These are phyloP conservation scores for Lucilia cuprina DNA, from an alignment of 1,140 invertebrate species.

Conservation along the genomic window DNA sequence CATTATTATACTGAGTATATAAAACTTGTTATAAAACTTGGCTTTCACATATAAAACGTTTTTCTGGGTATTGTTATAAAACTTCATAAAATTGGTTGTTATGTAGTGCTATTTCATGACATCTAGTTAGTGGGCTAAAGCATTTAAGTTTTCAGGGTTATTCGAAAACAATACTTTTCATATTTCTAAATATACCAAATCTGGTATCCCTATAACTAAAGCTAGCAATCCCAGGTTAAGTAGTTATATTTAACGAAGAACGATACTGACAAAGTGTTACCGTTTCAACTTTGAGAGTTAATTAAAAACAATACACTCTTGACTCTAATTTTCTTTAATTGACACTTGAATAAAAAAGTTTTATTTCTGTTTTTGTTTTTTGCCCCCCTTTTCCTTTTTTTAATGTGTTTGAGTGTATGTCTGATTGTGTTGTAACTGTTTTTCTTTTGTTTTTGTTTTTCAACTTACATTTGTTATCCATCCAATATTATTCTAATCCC, in stretches of 20 bases:
- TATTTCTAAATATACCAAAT: not conserved
- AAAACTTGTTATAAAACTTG: no score
- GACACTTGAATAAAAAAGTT: slow-evolving; percentile 26
- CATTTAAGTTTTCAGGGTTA: no score
- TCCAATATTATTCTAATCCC: slow-evolving; percentile 32
- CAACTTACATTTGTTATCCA: slow-evolving; percentile 31
- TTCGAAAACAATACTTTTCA: no score
- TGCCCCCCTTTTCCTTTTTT: not conserved
- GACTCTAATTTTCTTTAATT: slow-evolving; percentile 24
- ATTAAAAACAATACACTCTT: slow-evolving; percentile 17
- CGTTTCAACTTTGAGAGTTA: not conserved
- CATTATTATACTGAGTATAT: no score
- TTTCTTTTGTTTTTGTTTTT: not conserved
- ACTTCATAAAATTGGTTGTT: no score
- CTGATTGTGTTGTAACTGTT: not conserved
- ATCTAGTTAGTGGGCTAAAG: no score
- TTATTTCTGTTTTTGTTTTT: not conserved
- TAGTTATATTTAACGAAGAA: not conserved
- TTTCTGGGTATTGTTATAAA: no score
- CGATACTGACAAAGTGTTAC: not conserved
- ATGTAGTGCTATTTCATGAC: no score
- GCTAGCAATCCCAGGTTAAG: not conserved
- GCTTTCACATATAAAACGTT: no score
- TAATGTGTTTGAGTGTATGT: not conserved
- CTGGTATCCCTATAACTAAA: not conserved